Base-by-base conservation (phyloP, 2,113 vertebrate genomes). In the Misgurnus anguillicaudatus region DNA sequence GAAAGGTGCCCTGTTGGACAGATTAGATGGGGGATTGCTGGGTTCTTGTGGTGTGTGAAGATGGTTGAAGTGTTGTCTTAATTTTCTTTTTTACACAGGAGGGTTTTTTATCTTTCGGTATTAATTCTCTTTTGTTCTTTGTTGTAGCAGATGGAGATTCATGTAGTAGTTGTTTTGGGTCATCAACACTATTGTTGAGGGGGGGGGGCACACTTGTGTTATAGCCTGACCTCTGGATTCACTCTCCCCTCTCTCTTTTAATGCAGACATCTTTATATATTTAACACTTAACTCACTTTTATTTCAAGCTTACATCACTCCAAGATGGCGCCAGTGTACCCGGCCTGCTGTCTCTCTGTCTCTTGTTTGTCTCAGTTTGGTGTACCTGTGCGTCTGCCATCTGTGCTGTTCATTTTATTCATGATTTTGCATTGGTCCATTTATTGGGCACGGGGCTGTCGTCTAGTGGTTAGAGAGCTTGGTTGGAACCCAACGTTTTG, bases 91-190 rank as follows among this genome's bases (percentile, higher is more conserved):
- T 36, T 11, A 36, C 9, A 24, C 13, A 69, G 19, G 61, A 61
- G 11, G 19, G 21, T 45, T 7, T 45, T 61, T 73, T 42, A 31
- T 45, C 53, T 74, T 74, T 5, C 13, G 16, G 38, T 45, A 24
- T 16, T 73, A 4, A 9, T 14, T 31, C 21, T 45, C 17, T 47
- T 19, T 47, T 42, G 21, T 62, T 74, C 57, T 47, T 62, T 61
- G 13, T 47, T 74, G 71, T 74, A 47, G 55, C 55, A 74, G 71
- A 62, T 74, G 57, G 39, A 61, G 36, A 73, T 9, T 4, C 11
- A 73, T 62, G 11, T 17, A 61, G 41, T 61, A 62, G 71, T 74
- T 19, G 24, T 47, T 38, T 47, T 62, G 57, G 57, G 8, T 74
- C 38, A 72, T 71, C 38, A 9, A n/a, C n/a, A 2, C 0, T n/a